Conservation (phyloP, 2,113 vertebrate species). For the Dipodomys spectabilis region DNA sequence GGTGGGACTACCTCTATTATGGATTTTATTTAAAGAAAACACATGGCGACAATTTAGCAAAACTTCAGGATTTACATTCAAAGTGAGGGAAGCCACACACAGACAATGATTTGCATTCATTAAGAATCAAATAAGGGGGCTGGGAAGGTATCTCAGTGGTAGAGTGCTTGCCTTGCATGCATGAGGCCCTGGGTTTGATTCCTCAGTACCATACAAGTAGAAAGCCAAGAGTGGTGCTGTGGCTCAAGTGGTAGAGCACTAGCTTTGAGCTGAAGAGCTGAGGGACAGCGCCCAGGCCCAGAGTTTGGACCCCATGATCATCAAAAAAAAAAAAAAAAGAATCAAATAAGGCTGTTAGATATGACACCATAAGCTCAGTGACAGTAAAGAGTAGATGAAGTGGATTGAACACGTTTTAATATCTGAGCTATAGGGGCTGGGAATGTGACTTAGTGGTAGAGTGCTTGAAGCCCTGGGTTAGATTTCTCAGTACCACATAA, state of each 20-base stretch:
- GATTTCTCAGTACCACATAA: too few species aligned
- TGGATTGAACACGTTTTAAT: background rate
- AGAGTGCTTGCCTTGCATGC: too few species aligned
- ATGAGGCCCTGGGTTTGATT: too few species aligned
- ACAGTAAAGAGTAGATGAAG: background rate
- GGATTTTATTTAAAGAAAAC: background rate
- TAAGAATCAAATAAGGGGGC: background rate
- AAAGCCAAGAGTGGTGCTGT: too few species aligned
- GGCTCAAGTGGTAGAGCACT: too few species aligned
- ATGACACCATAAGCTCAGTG: background rate
- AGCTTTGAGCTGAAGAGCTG: too few species aligned
- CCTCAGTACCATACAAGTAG: too few species aligned
- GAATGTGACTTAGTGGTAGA: too few species aligned
- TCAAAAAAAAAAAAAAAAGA: background rate
- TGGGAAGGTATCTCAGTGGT: background rate
- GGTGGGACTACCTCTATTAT: background rate
- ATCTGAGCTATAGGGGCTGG: background rate
- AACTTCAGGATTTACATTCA: background rate
- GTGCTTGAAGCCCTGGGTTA: too few species aligned
- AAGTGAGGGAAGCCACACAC: background rate
- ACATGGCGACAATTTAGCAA: background rate
- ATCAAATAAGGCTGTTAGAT: background rate
- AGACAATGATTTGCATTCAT: background rate
- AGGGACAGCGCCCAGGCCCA: too few species aligned
- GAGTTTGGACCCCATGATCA: too few species aligned